Conservation (phyloP, 2,888 invertebrate species). For the Aproaerema taeniolella region DNA sequence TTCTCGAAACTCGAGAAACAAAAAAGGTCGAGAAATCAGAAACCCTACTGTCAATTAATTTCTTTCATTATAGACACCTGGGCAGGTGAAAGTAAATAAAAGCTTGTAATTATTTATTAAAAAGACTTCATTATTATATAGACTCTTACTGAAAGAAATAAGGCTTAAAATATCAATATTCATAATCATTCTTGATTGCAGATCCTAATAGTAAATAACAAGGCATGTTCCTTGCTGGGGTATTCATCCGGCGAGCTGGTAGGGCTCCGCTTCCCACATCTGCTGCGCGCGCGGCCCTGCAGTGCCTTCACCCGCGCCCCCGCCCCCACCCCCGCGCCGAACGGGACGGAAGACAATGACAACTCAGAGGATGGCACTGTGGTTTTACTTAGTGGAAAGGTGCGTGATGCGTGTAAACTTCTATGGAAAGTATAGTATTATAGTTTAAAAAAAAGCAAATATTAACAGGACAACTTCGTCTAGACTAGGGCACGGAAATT, state of each 20-base stretch:
- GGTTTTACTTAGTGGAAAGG: slow-evolving; percentile 80
- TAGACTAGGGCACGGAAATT: too few relatives aligned
- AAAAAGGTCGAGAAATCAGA: too few relatives aligned
- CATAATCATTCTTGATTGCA: slow-evolving; percentile 35
- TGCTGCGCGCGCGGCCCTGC: slow-evolving; percentile 35
- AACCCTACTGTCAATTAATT: too few relatives aligned
- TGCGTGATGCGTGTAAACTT: too few relatives aligned
- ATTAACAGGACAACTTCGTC: neutral
- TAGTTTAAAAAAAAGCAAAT: too few relatives aligned
- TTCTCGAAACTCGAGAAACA: too few relatives aligned
- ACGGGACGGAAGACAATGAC: slow-evolving; percentile 69
- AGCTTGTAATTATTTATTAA: too few relatives aligned
- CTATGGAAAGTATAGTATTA: neutral
- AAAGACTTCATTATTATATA: too few relatives aligned
- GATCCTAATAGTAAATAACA: slow-evolving; percentile 82
- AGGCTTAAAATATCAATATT: too few relatives aligned
- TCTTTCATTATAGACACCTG: too few relatives aligned
- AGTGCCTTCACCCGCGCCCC: slow-evolving; percentile 63
- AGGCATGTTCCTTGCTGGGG: slow-evolving; percentile 79
- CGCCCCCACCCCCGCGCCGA: slow-evolving; percentile 67
- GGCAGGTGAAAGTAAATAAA: too few relatives aligned
- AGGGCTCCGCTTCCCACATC: slow-evolving; percentile 66
- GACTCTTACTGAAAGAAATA: too few relatives aligned
- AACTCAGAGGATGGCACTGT: slow-evolving; percentile 76
- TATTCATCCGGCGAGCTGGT: slow-evolving; percentile 76